Conservation (phyloP, 2,113 vertebrate genomes). For the Cyprinodon tularosa region DNA sequence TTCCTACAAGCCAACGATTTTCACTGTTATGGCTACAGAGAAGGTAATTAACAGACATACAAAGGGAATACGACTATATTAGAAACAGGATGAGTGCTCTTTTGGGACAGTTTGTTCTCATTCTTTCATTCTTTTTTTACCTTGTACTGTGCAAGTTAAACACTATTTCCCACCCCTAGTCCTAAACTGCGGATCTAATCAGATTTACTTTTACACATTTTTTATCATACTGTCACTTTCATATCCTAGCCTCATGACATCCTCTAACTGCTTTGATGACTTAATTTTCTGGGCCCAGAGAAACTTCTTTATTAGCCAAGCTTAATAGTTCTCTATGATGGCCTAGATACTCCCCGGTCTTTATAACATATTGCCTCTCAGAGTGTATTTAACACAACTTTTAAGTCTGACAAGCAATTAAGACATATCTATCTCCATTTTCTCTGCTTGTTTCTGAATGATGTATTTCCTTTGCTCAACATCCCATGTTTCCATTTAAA, state of each 20-base stretch:
- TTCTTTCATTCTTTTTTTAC: constrained; percentile 60
- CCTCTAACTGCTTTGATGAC: constrained; percentile 62
- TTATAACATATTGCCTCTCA: constrained; percentile 23
- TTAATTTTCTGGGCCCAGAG: constrained; percentile 63
- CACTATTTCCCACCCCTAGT: not conserved
- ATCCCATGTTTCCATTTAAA: not conserved
- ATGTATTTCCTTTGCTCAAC: not conserved
- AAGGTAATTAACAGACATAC: constrained; percentile 76
- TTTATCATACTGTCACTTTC: constrained; percentile 5
- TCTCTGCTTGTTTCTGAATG: not conserved
- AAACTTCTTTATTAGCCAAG: constrained; percentile 63
- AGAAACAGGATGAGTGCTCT: constrained; percentile 70
- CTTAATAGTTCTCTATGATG: constrained; percentile 60
- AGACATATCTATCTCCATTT: not conserved
- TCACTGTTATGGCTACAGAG: constrained; percentile 47
- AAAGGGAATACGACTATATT: constrained; percentile 73
- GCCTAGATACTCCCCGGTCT: constrained; percentile 50
- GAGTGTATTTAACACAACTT: constrained; percentile 47
- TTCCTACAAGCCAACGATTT: constrained; percentile 28
- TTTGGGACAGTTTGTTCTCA: constrained; percentile 63
- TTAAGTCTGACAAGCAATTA: constrained; percentile 19
- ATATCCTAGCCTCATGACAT: constrained; percentile 51
- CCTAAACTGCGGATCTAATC: constrained; percentile 25
- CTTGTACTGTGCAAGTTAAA: constrained; percentile 2
- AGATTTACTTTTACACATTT: constrained; percentile 27